Evolutionary conservation across 1,140 invertebrate genomes (phyloP).

Genomic region (Chlorops oryzae): DNA sequence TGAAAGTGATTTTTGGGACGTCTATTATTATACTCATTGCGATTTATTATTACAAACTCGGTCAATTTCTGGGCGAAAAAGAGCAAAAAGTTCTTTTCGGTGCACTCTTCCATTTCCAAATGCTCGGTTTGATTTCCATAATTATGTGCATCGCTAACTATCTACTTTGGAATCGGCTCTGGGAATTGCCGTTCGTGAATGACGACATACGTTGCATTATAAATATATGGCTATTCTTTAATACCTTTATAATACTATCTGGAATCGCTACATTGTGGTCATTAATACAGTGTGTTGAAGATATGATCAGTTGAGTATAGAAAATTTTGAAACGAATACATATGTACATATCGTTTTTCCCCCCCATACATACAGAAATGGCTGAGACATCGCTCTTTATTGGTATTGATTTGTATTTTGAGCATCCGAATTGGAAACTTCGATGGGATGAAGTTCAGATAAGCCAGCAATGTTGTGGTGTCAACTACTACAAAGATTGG

Average conservation of each 20-base stretch:
- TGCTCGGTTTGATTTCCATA: slow-evolving; percentile 27
- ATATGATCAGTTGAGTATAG: too few relatives aligned
- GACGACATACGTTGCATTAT: slow-evolving; percentile 30
- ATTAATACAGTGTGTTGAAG: slow-evolving; percentile 20
- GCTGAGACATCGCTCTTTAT: slow-evolving; percentile 25
- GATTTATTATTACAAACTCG: slow-evolving; percentile 28
- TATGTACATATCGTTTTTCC: too few relatives aligned
- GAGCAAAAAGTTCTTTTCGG: slow-evolving; percentile 24
- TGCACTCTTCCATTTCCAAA: slow-evolving; percentile 28
- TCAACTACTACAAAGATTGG: slow-evolving; percentile 38
- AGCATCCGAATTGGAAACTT: slow-evolving; percentile 39
- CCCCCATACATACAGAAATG: too few relatives aligned
- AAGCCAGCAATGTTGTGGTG: slow-evolving; percentile 38
- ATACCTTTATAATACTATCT: slow-evolving; percentile 29
- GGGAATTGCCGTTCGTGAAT: slow-evolving; percentile 30
- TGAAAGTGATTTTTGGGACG: slow-evolving; percentile 29
- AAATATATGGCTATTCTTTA: slow-evolving; percentile 34
- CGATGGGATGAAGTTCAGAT: slow-evolving; percentile 38
- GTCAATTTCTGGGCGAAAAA: slow-evolving; percentile 23
- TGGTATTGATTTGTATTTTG: slow-evolving; percentile 42
- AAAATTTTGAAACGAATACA: too few relatives aligned
- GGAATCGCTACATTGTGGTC: slow-evolving; percentile 30
- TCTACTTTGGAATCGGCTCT: slow-evolving; percentile 32
- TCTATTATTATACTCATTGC: slow-evolving; percentile 27
- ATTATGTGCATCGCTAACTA: slow-evolving; percentile 30